A percentile compares a stretch with the other conserved stretches of the same genome.
Evolutionary conservation across 2,113 vertebrate species (phyloP).

Genomic region (Heloderma charlesbogerti): DNA sequence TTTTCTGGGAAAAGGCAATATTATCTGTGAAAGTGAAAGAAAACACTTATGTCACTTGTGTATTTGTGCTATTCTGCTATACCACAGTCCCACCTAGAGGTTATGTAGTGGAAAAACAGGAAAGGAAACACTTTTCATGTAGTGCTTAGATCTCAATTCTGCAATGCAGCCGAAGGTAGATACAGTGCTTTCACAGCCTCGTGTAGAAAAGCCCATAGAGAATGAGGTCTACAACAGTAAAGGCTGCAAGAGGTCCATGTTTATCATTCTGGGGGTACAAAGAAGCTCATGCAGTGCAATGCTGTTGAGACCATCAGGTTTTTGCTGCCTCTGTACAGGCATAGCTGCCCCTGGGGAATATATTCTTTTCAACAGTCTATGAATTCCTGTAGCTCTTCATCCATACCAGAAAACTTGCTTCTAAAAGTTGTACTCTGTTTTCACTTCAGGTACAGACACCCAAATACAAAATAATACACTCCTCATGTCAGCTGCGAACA

Average conservation of each 20-base stretch:
- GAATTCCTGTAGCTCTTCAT: not conserved
- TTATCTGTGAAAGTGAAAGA: too few relatives aligned
- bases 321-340: not conserved
- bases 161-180: too few relatives aligned
- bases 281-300: not conserved
- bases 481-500: not conserved
- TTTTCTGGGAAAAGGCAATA: too few relatives aligned
- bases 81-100: too few relatives aligned
- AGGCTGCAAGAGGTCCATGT: not conserved
- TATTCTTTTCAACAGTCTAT: not conserved
- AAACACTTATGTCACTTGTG: too few relatives aligned
- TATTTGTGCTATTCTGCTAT: too few relatives aligned
- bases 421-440: not conserved
- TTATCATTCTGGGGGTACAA: not conserved
- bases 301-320: not conserved
- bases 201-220: not conserved
- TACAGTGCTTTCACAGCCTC: too few relatives aligned
- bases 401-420: too few relatives aligned
- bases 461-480: not conserved
- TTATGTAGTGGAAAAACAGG: too few relatives aligned
- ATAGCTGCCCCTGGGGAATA: not conserved
- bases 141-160: too few relatives aligned
- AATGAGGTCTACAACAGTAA: not conserved
- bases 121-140: too few relatives aligned
- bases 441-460: not conserved